Conservation (phyloP, 2,113 vertebrate genomes). For the Mungos mungo region DNA sequence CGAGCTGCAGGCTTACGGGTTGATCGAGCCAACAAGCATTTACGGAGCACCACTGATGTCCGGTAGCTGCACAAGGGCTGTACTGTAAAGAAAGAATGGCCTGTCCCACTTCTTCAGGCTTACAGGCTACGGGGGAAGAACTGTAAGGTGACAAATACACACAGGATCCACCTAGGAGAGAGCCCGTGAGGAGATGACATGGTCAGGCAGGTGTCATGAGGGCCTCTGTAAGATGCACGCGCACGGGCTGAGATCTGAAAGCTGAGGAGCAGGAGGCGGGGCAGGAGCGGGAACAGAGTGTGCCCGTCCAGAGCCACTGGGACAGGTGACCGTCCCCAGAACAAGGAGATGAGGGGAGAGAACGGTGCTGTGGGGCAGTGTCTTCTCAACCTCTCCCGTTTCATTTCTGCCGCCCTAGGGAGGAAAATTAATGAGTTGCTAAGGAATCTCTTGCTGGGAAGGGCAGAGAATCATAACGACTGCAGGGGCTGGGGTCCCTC, state of each 20-base stretch:
- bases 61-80: too few relatives aligned
- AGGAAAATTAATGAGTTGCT: neutral
- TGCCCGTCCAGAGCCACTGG: too few relatives aligned
- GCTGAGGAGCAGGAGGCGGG: neutral
- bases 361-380: rapidly evolving
- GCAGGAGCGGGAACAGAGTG: rapidly evolving
- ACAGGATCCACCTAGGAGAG: too few relatives aligned
- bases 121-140: rapidly evolving
- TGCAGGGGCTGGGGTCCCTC: too few relatives aligned
- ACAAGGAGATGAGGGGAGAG: rapidly evolving
- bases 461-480: too few relatives aligned
- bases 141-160: neutral
- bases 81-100: too few relatives aligned
- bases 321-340: rapidly evolving
- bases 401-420: rapidly evolving
- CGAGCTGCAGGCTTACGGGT: rapidly evolving
- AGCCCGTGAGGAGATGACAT: rapidly evolving
- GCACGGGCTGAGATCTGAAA: neutral
- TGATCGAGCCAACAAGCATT: neutral
- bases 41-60: neutral
- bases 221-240: neutral
- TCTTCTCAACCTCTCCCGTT: neutral
- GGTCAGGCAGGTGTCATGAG: too few relatives aligned
- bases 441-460: neutral
- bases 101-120: neutral